Evolutionary conservation across 2,113 vertebrate species (phyloP), one percentile per base, ranked within the genome.

Genomic region (Perognathus longimembris): DNA sequence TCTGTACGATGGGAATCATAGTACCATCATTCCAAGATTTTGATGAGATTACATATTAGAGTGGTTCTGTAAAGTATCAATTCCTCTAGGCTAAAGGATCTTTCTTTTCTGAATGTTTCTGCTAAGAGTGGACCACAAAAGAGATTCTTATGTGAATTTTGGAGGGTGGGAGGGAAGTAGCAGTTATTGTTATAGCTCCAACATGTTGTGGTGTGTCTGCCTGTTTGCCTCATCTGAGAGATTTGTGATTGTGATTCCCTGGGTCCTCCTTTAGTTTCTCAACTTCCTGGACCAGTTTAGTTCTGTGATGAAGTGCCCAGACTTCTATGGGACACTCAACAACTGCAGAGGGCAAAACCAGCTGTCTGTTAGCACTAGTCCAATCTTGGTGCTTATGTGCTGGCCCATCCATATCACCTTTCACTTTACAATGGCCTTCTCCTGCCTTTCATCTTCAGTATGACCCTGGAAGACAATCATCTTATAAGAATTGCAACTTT

Each of bases 41-140:
- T 28, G 61, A 57, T 71, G 17, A 12, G 71, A 86, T 78, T 76
- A 67, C 70, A n/a, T 42, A 67, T 20, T 32, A 34, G 79, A 42
- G 21, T 80, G 30, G 5, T 20, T 87, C 36, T 71, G 20, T 75
- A 67, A 83, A 64, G 20, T 73, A 12, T 83, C 40, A 70, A 4
- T n/a, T 69, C 15, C 32, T 30, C 38, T 66, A 64, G 57, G 57
- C 14, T 88, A 57, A 90, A n/a, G n/a, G 34, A 82, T 17, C 59
- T 84, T 66, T 94, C 20, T n/a, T 78, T 88, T 57, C 26, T 66
- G 12, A 75, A 54, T 89, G 14, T 80, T 94, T 92, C 38, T 69
- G 8, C 59, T 59, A 77, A 90, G n/a, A 7, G 4, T 36, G 30
- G 64, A 34, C 18, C 50, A 74, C 11, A 61, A 77, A 70, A 88